Base-by-base conservation (phyloP, 37 sponge, comb jelly and placozoan genomes). In the Hormiphora californensis region DNA sequence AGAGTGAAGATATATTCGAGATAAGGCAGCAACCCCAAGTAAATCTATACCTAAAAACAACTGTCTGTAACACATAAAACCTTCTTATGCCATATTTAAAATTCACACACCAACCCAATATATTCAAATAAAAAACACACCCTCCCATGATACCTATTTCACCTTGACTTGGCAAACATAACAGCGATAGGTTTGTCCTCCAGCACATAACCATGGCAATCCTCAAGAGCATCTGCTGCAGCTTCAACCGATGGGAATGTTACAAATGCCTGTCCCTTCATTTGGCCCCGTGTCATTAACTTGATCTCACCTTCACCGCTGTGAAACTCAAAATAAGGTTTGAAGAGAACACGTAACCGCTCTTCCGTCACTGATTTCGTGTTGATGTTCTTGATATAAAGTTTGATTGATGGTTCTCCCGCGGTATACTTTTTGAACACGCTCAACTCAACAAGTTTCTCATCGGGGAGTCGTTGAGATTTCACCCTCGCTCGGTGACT, bases 191-290 rank as follows among this genome's bases (percentile, higher is more conserved):
- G 95, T 54, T 90, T 94, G 5, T 85, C 92, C 15, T 92, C 86
- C 4, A 98, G 88, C 31, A 89, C 22, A 54, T 89, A 95, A 57
- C 99, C 95, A 89, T 95, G 93, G 17, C 91, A 91, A 4, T 95
- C 99, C 37, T 73, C 36, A 35, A 93, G 37, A 12, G 99, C 99
- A 27, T 39, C 62, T 7, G 32, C 17, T 11, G 99, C 94, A 39
- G 86, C 90, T 17, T 85, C 89, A 23, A 91, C 91, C 89, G 63
- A 87, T n/a, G 99, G 92, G 19, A 93, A 85, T 8, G 90, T 91
- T 30, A 98, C 87, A 65, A 98, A 98, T 44, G 99, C 99, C 43
- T 98, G 99, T 17, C 95, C 99, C 33, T 93, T 93, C 95, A 98
- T 93, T 39, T 96, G 69, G 3, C 99, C 99, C 0, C 86, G 54